Percentiles rank a stretch among this genome's conserved stretches.
Evolutionary conservation across 2,797 vertebrate genomes (phyloP).

Genomic region (Prunella strophiata): DNA sequence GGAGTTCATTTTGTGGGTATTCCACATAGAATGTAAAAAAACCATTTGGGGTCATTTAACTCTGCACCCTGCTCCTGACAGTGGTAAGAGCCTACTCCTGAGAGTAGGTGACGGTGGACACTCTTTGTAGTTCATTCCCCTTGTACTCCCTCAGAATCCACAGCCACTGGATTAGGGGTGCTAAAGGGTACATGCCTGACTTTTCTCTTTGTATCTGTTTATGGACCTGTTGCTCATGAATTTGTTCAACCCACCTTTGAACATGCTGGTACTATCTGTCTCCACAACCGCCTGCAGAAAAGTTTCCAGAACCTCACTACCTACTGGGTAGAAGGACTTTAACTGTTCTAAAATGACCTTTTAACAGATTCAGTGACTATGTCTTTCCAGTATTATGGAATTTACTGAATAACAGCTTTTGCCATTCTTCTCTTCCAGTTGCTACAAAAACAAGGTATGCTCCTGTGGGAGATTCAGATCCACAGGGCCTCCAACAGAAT

Average conservation of each 20-base stretch:
- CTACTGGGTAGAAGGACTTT: not conserved
- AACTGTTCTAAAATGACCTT: not conserved
- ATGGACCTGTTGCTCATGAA: not conserved
- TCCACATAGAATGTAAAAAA: not conserved
- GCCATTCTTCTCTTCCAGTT: not conserved
- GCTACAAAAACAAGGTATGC: not conserved
- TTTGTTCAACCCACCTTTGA: not conserved
- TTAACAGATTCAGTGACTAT: not conserved
- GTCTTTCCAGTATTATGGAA: not conserved
- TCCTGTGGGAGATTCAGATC: not conserved
- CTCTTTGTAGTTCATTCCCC: not conserved
- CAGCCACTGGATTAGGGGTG: not conserved
- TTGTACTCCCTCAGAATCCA: not conserved
- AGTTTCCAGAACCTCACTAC: not conserved
- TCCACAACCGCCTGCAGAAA: not conserved
- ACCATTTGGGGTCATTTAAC: not conserved
- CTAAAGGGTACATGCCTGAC: not conserved
- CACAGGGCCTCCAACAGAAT: not conserved
- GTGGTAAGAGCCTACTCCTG: not conserved
- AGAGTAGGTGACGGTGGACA: not conserved
- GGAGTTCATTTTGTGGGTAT: not conserved
- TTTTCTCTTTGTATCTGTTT: not conserved
- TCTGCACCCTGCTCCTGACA: not conserved
- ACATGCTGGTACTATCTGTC: not conserved
- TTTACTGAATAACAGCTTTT: not conserved